phyloP scores from a whole-genome alignment of 1,140 invertebrate genomes.

The Drosophila punjabiensis region DNA sequence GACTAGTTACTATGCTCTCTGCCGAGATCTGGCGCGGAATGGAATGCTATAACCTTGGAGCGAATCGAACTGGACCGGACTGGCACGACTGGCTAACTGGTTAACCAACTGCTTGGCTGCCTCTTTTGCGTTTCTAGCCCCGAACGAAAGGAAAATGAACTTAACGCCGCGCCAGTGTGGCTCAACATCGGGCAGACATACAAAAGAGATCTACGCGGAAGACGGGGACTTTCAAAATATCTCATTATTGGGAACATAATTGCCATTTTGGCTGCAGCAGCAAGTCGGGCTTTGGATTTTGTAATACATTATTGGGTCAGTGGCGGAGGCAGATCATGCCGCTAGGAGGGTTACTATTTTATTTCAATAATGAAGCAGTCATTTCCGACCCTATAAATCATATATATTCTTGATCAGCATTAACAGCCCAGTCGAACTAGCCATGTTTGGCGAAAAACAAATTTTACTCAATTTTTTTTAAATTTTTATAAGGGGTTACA shows the following conservation, averaged over 20 bases:
- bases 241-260: slow-evolving; percentile 35
- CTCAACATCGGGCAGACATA: not conserved
- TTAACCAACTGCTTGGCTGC: slow-evolving; percentile 27
- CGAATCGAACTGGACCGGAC: slow-evolving; percentile 28
- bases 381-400: too few relatives aligned
- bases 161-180: not conserved
- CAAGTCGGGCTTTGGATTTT: slow-evolving; percentile 11
- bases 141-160: slow-evolving; percentile 32
- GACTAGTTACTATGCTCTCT: slow-evolving; percentile 7
- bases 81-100: slow-evolving; percentile 40
- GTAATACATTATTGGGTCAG: slow-evolving; percentile 14
- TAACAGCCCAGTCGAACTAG: too few relatives aligned
- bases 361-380: too few relatives aligned
- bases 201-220: slow-evolving; percentile 19
- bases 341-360: too few relatives aligned
- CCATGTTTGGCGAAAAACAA: too few relatives aligned
- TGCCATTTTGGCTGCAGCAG: slow-evolving; percentile 18
- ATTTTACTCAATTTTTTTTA: too few relatives aligned
- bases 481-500: too few relatives aligned
- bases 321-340: not conserved
- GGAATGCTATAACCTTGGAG: slow-evolving; percentile 26
- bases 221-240: slow-evolving; percentile 28
- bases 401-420: too few relatives aligned
- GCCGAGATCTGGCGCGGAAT: slow-evolving; percentile 18
- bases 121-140: slow-evolving; percentile 13